A percentile compares a stretch with the other conserved stretches of the same genome.
phyloP scores from a whole-genome alignment of 2,113 vertebrate species.

The Capreolus pygargus region DNA sequence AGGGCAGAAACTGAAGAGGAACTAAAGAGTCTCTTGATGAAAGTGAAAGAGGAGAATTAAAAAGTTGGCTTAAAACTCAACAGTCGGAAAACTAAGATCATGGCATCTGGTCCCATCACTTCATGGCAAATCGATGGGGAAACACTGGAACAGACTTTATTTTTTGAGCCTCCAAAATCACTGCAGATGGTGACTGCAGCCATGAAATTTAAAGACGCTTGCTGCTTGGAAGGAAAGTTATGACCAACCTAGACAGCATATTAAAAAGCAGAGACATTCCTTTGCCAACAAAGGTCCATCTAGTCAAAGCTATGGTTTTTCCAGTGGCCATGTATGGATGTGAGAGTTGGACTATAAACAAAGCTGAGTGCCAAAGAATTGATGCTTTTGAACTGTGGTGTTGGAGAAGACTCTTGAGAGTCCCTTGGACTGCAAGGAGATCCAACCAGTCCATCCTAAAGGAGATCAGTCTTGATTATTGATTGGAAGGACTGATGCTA shows the following conservation, averaged over 20 bases:
- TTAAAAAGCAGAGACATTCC: neutral
- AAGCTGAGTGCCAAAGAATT: neutral
- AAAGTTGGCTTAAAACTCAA: neutral
- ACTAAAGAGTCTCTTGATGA: neutral
- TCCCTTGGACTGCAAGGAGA: neutral
- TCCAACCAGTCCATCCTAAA: neutral
- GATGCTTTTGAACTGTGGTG: neutral
- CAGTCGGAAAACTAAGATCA: neutral
- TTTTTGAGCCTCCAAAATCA: neutral
- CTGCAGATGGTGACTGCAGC: neutral
- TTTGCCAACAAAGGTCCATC: neutral
- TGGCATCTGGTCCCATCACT: neutral
- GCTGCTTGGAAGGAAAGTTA: neutral
- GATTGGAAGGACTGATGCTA: neutral
- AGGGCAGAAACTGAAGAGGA: neutral
- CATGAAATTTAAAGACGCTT: neutral
- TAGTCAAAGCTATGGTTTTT: neutral
- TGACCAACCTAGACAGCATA: neutral
- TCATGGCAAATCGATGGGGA: neutral
- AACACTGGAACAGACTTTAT: neutral
- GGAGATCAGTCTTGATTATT: neutral
- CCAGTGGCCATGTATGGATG: neutral
- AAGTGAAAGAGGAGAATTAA: neutral
- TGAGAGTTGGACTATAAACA: neutral
- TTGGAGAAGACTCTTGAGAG: neutral